Evolutionary conservation across 92 coral and sea anemone species (phyloP).

Genomic region (Chrysogorgia sp.): DNA sequence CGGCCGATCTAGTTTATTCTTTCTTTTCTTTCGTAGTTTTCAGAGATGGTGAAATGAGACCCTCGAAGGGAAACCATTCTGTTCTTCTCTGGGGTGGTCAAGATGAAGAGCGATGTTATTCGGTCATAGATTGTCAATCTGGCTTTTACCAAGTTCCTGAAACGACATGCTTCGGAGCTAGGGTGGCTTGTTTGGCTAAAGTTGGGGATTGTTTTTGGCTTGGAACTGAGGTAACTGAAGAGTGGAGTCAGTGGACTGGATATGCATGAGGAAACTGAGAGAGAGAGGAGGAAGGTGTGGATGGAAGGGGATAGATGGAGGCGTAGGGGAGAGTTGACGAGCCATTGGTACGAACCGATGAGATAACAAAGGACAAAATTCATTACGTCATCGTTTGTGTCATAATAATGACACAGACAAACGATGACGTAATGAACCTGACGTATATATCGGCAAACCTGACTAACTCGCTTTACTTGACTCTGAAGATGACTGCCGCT

Average conservation of each 20-base stretch:
- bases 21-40: slow-evolving; percentile 9
- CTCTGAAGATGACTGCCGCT: no score
- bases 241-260: not conserved
- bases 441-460: no score
- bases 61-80: slow-evolving; percentile 34
- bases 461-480: no score
- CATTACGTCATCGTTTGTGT: no score
- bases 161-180: slow-evolving; percentile 77
- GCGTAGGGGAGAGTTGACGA: not conserved
- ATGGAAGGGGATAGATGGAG: not conserved
- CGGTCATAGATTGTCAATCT: slow-evolving; percentile 86
- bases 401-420: no score
- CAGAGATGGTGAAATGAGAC: not conserved
- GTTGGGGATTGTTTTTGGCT: slow-evolving; percentile 92
- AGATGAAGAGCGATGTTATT: slow-evolving; percentile 72
- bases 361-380: not conserved
- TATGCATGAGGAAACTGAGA: not conserved
- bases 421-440: no score
- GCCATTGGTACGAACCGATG: not conserved
- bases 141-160: slow-evolving; percentile 75
- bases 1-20: not conserved
- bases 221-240: slow-evolving; percentile 86
- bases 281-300: not conserved
- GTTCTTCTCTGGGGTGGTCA: slow-evolving; percentile 94
- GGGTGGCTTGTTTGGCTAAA: slow-evolving; percentile 87